Evolutionary conservation across 2,113 vertebrate species (phyloP).

Genomic region (Orientallactaga bullata): DNA sequence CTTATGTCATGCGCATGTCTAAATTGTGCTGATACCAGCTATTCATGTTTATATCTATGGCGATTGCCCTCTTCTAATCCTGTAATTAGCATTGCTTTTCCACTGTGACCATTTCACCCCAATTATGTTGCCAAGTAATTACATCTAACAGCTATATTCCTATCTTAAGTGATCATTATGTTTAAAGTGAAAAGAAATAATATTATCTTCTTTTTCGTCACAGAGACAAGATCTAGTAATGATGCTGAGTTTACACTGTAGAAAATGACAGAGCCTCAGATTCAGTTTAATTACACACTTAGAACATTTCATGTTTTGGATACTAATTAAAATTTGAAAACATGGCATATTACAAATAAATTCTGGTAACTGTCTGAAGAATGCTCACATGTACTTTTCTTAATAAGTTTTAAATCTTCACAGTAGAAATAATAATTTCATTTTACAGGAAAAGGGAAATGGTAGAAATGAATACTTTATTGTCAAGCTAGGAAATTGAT

Average conservation of each 20-base stretch:
- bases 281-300: constrained; percentile 60
- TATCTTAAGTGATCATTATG: constrained; percentile 53
- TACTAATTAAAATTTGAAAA: constrained; percentile 55
- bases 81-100: constrained; percentile 30
- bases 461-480: too few species aligned
- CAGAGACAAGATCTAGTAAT: neutral
- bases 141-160: constrained; percentile 37
- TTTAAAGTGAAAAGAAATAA: constrained; percentile 57
- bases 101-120: constrained; percentile 24
- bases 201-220: constrained; percentile 24
- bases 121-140: constrained; percentile 47
- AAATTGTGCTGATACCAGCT: constrained; percentile 12
- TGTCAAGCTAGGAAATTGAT: too few species aligned
- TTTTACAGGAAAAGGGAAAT: too few species aligned
- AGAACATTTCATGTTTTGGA: constrained; percentile 5
- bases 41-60: neutral
- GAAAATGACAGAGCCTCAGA: neutral
- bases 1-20: neutral
- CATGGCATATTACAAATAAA: neutral
- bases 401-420: neutral
- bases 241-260: neutral
- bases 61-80: neutral
- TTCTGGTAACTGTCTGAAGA: neutral
- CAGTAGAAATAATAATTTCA: constrained; percentile 1
- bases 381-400: neutral